Evolutionary conservation across 2,888 invertebrate species (phyloP), one percentile per base, ranked within the genome.

Genomic region (Aspidapion aeneum): DNA sequence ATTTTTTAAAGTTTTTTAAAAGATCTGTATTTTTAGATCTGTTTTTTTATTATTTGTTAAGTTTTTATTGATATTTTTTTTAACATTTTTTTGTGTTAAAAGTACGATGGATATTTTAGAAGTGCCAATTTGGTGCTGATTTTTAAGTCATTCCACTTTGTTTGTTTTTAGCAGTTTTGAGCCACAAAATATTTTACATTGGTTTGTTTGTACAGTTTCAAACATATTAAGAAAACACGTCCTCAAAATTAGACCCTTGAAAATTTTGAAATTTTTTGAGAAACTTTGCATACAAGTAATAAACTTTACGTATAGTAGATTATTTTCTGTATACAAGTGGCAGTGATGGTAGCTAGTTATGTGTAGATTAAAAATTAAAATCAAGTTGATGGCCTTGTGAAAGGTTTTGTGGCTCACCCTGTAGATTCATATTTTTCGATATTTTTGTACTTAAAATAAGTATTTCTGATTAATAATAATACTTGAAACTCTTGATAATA

Each of bases 401-500:
- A 35, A 12, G 3, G 35, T 12, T 35, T 12, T 35, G 35, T 35
- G 35, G 35, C 35, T 35, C 35, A 12, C 35, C 35, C 35, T 12
- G 35, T 35, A 35, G 35, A 35, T 35, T 35, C 3, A 35, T 35
- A 35, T 35, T 35, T 35, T 35, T 35, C 35, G 35, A 52, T 57
- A 60, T 55, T 49, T 67, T 68, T 72, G 74, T 74, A 73, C 74
- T 75, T 75, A 74, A 72, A 67, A 69, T 35, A 35, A 35, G 35
- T 35, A 35, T 35, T 35, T 35, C 35, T 35, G 3, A 35, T 35
- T 35, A 35, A 35, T n/a, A n/a, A n/a, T 35, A 35, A 35, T 35
- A 35, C 35, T 35, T 35, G 35, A 35, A 35, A 35, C 35, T 77
- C 74, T 76, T 73, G 76, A 78, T 76, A 76, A 76, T 77, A 77